Evolutionary conservation across 2,113 vertebrate species (phyloP), one percentile per base, ranked within the genome.

Genomic region (Toxotes jaculatrix): DNA sequence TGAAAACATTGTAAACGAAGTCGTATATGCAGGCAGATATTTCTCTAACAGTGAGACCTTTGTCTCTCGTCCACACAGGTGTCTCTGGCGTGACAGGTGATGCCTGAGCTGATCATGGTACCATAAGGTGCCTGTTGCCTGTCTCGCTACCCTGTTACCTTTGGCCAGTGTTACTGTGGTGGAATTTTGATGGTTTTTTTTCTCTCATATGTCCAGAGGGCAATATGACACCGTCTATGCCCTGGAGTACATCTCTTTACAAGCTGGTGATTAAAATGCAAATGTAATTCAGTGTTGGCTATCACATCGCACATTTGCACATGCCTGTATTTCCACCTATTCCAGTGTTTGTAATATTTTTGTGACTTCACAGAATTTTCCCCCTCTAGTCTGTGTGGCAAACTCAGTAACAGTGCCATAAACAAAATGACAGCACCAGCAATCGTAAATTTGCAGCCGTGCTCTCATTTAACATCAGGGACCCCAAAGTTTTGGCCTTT

Each of bases 51-150:
- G 47, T 23, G 64, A 72, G 84, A 77, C 14, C 76, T 72, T 83
- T 89, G 82, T 87, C 67, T 83, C 38, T 57, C 38, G 80, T 75
- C 56, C 74, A 31, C 76, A 81, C 88, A 89, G 87, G 88, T 90
- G 87, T 85, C 81, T 84, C 36, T 79, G 45, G 77, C 51, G 73
- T 89, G 89, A 89, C 83, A 91, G 88, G 88, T 92, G 93, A 92
- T 90, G 94, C 92, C 82, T 83, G 74, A 87, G 92, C 84, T 51
- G 80, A 75, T 47, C 74, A 31, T 87, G 49, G 49, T 65, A 63
- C 79, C 78, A 34, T 32, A 12, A 67, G 76, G 66, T 76, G 90
- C 89, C 88, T 91, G 89, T 93, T 93, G 91, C 89, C 86, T 56
- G 62, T 56, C 1, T 71, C 17, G 5, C 65, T 86, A 56, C 77